phyloP scores from a whole-genome alignment of 2,113 vertebrate species.

The Carassius auratus region DNA sequence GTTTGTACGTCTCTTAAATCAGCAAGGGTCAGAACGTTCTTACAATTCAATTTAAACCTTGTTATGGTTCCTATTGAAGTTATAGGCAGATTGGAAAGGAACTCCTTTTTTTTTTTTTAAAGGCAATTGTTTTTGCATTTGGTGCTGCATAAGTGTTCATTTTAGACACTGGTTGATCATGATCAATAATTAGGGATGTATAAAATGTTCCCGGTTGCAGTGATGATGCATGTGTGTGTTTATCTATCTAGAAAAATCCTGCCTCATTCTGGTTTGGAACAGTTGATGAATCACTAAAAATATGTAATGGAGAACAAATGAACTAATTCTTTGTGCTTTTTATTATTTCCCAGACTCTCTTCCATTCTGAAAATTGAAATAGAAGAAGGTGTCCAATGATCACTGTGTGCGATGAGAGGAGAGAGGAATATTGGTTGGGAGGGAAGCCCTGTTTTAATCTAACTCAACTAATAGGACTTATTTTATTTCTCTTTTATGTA shows the following conservation, averaged over 20 bases:
- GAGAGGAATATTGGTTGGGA: conserved; percentile 23
- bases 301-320: conserved; percentile 18
- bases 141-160: neutral
- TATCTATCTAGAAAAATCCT: neutral
- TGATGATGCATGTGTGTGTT: neutral
- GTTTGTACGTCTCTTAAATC: neutral
- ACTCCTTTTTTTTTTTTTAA: neutral
- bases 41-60: neutral
- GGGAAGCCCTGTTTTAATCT: conserved; percentile 55
- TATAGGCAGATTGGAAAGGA: neutral
- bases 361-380: conserved; percentile 45
- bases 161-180: neutral
- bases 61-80: neutral
- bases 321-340: conserved; percentile 48
- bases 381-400: conserved; percentile 48
- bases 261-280: neutral
- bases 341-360: conserved; percentile 40
- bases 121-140: neutral
- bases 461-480: conserved; percentile 58
- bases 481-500: conserved; percentile 62
- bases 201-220: neutral
- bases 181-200: neutral
- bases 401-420: conserved; percentile 46
- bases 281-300: neutral
- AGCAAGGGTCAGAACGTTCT: neutral